Evolutionary conservation across 1,140 invertebrate genomes (phyloP).

Genomic region (Cherax quadricarinatus): DNA sequence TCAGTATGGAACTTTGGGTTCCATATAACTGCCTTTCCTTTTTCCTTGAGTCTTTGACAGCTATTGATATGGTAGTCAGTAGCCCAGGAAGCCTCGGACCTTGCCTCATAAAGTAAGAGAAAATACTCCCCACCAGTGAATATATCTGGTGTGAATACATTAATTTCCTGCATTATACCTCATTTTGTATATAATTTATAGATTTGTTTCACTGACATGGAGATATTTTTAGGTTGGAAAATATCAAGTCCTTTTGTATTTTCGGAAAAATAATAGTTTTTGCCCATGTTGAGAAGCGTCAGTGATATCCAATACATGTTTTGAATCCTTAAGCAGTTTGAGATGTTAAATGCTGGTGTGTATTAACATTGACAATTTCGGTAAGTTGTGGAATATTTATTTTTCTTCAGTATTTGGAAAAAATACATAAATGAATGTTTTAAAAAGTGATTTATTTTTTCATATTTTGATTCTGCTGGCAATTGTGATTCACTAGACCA

Average conservation of each 20-base stretch:
- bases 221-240: background rate
- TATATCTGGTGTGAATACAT: background rate
- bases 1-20: background rate
- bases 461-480: background rate
- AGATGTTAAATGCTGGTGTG: background rate
- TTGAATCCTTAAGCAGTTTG: background rate
- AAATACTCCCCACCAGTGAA: background rate
- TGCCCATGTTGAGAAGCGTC: background rate
- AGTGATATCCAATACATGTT: background rate
- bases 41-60: background rate
- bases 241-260: background rate
- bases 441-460: background rate
- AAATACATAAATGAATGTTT: background rate
- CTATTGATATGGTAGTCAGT: background rate
- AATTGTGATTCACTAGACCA: background rate
- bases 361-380: background rate
- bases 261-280: background rate
- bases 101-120: constrained; percentile 4
- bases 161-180: constrained; percentile 2
- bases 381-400: background rate
- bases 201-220: background rate
- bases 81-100: background rate
- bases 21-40: background rate
- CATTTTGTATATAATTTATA: constrained; percentile 8
- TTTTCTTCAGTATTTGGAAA: background rate